Evolutionary conservation across 2,797 vertebrate genomes (phyloP).

Genomic region (Limnodromus scolopaceus): DNA sequence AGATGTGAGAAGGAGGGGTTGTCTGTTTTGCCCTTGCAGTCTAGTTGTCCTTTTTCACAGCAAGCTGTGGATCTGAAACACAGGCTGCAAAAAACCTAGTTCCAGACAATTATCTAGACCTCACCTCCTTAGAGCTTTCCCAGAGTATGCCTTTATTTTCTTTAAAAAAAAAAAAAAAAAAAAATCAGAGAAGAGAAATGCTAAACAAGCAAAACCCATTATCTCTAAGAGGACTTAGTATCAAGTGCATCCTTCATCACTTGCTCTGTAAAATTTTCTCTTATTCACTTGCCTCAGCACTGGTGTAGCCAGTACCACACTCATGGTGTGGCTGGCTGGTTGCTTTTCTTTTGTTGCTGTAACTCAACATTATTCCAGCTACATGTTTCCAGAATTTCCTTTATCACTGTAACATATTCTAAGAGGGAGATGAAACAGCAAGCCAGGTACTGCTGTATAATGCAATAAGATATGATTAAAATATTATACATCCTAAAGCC

Average conservation of each 20-base stretch:
- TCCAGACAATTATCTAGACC: neutral
- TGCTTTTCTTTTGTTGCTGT: neutral
- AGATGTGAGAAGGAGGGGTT: neutral
- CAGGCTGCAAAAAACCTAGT: neutral
- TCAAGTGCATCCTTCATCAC: neutral
- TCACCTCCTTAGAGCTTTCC: neutral
- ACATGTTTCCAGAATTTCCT: neutral
- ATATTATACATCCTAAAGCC: slow-evolving; percentile 40
- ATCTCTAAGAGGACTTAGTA: neutral
- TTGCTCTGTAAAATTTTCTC: neutral
- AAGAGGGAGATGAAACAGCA: neutral
- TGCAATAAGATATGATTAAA: neutral
- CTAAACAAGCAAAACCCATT: neutral
- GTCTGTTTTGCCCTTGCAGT: neutral
- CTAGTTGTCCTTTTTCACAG: neutral
- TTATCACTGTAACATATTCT: neutral
- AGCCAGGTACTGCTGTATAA: neutral
- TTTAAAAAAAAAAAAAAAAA: neutral
- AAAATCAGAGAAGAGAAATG: neutral
- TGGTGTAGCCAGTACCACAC: neutral
- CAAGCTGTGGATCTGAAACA: neutral
- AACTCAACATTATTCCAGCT: neutral
- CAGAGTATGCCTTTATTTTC: neutral
- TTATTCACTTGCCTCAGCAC: neutral
- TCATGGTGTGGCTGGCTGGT: neutral